These are phyloP conservation scores for Eolophus roseicapilla DNA, from an alignment of 2,113 vertebrate genomes.

Conservation along the genomic window DNA sequence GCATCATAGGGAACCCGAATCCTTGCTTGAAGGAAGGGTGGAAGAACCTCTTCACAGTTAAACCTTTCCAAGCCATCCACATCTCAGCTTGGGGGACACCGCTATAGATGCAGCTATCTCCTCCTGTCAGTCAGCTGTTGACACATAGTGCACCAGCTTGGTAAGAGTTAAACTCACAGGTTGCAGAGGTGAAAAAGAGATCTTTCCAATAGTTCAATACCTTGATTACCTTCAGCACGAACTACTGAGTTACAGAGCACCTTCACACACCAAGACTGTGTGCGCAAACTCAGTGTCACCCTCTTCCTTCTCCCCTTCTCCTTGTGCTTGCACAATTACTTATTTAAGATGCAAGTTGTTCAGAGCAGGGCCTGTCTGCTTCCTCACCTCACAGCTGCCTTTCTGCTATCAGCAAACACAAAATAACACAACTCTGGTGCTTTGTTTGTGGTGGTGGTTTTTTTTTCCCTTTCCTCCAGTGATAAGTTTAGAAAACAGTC, in stretches of 20 bases:
- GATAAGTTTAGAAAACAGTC: neutral
- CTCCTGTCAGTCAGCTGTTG: accelerated
- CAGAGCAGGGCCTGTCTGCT: neutral
- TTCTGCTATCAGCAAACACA: neutral
- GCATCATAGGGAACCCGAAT: neutral
- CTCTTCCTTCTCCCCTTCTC: neutral
- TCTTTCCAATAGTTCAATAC: neutral
- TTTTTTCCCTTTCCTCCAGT: neutral
- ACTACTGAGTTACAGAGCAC: neutral
- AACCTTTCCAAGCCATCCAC: neutral
- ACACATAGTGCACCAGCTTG: accelerated
- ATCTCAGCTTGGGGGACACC: neutral
- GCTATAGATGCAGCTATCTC: neutral
- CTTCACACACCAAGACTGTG: accelerated
- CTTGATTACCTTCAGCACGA: neutral
- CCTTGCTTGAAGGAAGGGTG: neutral
- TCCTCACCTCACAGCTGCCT: neutral
- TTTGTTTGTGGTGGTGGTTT: neutral
- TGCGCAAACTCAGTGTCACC: neutral
- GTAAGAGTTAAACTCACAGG: neutral
- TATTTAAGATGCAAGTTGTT: neutral
- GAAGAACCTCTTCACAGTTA: neutral
- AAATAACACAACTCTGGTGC: neutral
- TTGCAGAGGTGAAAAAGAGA: neutral
- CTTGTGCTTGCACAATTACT: neutral